These are phyloP conservation scores for Copsychus sechellarum DNA, from an alignment of 2,113 vertebrate species.

Conservation along the genomic window DNA sequence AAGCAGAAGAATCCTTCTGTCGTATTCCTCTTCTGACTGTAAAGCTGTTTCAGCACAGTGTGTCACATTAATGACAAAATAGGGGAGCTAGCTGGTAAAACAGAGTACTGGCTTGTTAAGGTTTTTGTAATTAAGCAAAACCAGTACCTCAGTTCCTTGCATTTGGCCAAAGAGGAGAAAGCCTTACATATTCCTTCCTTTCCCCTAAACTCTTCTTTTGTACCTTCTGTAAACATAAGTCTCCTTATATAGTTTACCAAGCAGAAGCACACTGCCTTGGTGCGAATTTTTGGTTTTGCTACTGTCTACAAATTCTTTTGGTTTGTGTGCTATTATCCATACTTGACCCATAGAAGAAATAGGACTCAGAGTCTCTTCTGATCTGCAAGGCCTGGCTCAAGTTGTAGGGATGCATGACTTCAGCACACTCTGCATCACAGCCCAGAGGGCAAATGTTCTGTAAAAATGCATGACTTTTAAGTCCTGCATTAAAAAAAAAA, in stretches of 20 bases:
- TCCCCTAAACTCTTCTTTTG: neutral
- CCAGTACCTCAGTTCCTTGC: neutral
- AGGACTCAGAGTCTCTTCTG: neutral
- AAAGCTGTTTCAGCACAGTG: neutral
- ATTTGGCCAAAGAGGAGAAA: neutral
- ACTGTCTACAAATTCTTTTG: neutral
- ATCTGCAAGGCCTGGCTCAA: neutral
- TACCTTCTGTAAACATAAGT: neutral
- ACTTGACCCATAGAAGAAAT: neutral
- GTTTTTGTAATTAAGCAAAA: neutral
- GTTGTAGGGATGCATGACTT: neutral
- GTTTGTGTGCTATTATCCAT: neutral
- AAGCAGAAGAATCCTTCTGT: neutral
- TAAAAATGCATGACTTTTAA: neutral
- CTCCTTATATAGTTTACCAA: neutral
- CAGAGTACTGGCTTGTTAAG: neutral
- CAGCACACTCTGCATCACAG: neutral
- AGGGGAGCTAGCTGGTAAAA: neutral
- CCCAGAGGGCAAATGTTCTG: neutral
- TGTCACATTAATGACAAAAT: neutral
- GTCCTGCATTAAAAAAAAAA: neutral
- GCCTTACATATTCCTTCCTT: neutral
- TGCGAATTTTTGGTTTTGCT: neutral
- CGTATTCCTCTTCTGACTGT: neutral
- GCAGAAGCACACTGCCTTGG: neutral